phyloP scores from a whole-genome alignment of 2,113 vertebrate species.

The Trematocara variabile region DNA sequence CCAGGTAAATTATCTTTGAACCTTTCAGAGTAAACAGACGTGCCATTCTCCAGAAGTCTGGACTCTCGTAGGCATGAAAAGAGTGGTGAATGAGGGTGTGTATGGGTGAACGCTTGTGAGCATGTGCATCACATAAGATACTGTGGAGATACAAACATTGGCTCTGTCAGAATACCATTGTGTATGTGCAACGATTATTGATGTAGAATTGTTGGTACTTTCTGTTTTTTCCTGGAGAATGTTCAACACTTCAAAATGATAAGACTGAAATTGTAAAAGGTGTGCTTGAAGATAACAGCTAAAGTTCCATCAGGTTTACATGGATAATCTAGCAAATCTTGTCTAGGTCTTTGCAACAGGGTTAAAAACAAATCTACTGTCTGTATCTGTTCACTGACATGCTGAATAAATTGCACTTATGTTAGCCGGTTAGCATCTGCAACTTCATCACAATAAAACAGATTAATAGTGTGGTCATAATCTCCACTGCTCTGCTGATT shows the following conservation, averaged over 20 bases:
- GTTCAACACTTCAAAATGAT: not conserved
- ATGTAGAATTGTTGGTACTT: not conserved
- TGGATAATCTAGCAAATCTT: not conserved
- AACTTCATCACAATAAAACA: not conserved
- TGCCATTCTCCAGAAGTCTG: slow-evolving; percentile 52
- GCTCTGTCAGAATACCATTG: not conserved
- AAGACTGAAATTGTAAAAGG: not conserved
- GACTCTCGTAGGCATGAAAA: slow-evolving; percentile 34
- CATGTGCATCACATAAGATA: not conserved
- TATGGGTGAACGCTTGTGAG: not conserved
- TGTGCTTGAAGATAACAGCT: not conserved
- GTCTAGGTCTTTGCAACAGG: not conserved
- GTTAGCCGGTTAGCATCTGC: not conserved
- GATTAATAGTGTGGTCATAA: not conserved
- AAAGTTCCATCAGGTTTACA: not conserved
- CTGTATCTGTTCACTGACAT: not conserved
- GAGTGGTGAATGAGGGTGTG: not conserved
- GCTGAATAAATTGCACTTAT: not conserved
- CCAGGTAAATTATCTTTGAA: slow-evolving; percentile 77
- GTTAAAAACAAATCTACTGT: not conserved
- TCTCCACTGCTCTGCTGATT: not conserved
- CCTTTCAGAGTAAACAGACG: slow-evolving; percentile 72
- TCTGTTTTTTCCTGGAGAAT: not conserved
- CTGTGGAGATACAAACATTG: not conserved
- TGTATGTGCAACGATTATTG: not conserved